phyloP scores from a whole-genome alignment of 2,797 vertebrate genomes.

The Darevskia mixta region DNA sequence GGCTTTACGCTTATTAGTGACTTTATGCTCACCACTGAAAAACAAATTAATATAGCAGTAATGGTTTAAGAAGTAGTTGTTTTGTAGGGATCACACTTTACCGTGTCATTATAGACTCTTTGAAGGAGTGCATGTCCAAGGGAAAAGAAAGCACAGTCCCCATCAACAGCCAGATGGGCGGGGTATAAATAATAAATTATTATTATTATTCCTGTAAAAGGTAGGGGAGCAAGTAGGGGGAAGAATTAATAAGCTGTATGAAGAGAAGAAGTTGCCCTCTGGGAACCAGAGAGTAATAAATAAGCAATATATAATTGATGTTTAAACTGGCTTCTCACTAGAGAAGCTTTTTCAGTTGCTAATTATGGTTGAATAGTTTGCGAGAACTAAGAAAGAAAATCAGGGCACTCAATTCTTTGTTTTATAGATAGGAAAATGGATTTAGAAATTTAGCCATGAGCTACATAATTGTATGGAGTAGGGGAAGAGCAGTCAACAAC shows the following conservation, averaged over 20 bases:
- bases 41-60: not conserved
- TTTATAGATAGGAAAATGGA: not conserved
- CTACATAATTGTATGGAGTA: not conserved
- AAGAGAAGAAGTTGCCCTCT: not conserved
- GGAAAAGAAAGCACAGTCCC: not conserved
- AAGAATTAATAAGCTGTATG: not conserved
- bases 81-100: not conserved
- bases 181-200: no score
- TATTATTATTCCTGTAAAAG: not conserved
- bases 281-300: not conserved
- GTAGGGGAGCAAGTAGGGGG: not conserved
- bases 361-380: not conserved
- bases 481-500: not conserved
- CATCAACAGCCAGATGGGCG: no score
- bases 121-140: not conserved
- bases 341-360: not conserved
- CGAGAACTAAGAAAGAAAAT: not conserved
- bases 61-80: not conserved
- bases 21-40: not conserved
- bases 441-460: not conserved
- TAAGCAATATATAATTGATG: slow-evolving; percentile 7
- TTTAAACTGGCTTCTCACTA: not conserved
- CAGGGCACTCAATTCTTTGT: not conserved
- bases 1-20: no score
- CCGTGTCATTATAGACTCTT: not conserved